Percentiles rank a stretch among this genome's conserved stretches.
Evolutionary conservation across 2,888 invertebrate species (phyloP).

Genomic region (Xestoiulus laeticollis): DNA sequence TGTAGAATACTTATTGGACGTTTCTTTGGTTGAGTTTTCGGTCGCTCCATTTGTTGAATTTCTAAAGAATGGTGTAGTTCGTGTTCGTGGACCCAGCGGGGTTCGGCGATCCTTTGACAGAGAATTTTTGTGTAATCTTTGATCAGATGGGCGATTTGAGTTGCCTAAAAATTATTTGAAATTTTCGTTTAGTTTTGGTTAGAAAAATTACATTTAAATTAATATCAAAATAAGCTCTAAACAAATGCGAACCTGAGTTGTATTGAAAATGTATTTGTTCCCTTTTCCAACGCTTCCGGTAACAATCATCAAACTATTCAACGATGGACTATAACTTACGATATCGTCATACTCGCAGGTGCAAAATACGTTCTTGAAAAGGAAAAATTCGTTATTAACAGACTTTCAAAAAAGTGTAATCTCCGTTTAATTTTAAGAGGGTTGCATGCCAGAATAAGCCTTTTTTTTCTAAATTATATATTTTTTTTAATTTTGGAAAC

Average conservation of each 20-base stretch:
- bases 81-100: constrained; percentile 53
- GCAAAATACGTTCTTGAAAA: constrained; percentile 79
- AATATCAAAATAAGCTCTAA: neutral
- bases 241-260: constrained; percentile 76
- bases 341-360: constrained; percentile 91
- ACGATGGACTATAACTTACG: constrained; percentile 88
- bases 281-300: constrained; percentile 87
- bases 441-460: too few relatives aligned
- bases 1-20: constrained; percentile 59
- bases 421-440: constrained; percentile 39
- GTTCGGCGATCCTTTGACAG: constrained; percentile 52
- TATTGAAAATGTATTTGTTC: constrained; percentile 92
- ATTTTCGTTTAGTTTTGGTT: neutral
- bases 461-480: too few relatives aligned
- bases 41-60: constrained; percentile 50
- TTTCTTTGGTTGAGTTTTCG: constrained; percentile 55
- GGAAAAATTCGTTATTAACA: neutral
- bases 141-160: constrained; percentile 91
- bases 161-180: constrained; percentile 74
- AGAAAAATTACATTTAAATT: neutral
- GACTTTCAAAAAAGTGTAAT: neutral
- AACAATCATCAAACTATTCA: constrained; percentile 92
- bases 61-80: constrained; percentile 53
- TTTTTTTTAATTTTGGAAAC: too few relatives aligned
- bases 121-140: constrained; percentile 84